These are phyloP conservation scores for Meiosimyza platycephala DNA, from an alignment of 2,888 invertebrate species.

Conservation along the genomic window DNA sequence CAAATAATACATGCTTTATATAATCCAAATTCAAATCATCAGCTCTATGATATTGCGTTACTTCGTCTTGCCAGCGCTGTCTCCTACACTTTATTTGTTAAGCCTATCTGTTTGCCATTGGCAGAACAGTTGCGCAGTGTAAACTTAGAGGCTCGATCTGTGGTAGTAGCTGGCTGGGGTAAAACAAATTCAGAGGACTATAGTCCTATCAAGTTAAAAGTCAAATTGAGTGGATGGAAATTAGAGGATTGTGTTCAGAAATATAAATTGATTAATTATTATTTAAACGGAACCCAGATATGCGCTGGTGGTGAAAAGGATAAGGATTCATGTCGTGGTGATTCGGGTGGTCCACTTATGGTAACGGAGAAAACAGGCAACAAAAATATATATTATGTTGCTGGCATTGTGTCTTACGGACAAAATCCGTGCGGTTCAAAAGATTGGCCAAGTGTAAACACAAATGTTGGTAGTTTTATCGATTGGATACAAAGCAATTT, in stretches of 20 bases:
- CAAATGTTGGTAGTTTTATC: conserved; percentile 70
- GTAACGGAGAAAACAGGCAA: conserved; percentile 63
- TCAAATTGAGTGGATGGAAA: conserved; percentile 68
- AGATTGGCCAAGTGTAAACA: conserved; percentile 75
- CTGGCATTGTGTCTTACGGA: conserved; percentile 75
- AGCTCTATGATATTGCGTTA: conserved; percentile 79
- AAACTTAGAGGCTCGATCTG: conserved; percentile 62
- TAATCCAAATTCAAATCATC: conserved; percentile 70
- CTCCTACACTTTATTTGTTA: conserved; percentile 69
- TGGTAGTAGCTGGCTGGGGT: conserved; percentile 76
- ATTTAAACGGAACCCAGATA: conserved; percentile 68
- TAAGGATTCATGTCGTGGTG: conserved; percentile 72
- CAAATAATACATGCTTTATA: conserved; percentile 75
- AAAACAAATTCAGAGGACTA: conserved; percentile 66
- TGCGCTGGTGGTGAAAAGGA: conserved; percentile 72
- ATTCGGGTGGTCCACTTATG: conserved; percentile 76
- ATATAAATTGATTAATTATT: conserved; percentile 68
- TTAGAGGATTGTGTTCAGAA: conserved; percentile 68
- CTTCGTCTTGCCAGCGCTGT: conserved; percentile 72
- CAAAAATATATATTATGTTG: conserved; percentile 68
- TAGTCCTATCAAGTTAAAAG: conserved; percentile 71
- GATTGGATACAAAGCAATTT: conserved; percentile 70
- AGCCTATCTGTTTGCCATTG: conserved; percentile 73
- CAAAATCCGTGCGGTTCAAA: conserved; percentile 72
- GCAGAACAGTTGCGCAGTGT: conserved; percentile 54